Conservation (phyloP, 2,113 vertebrate species). For the Aspiorhynchus laticeps region DNA sequence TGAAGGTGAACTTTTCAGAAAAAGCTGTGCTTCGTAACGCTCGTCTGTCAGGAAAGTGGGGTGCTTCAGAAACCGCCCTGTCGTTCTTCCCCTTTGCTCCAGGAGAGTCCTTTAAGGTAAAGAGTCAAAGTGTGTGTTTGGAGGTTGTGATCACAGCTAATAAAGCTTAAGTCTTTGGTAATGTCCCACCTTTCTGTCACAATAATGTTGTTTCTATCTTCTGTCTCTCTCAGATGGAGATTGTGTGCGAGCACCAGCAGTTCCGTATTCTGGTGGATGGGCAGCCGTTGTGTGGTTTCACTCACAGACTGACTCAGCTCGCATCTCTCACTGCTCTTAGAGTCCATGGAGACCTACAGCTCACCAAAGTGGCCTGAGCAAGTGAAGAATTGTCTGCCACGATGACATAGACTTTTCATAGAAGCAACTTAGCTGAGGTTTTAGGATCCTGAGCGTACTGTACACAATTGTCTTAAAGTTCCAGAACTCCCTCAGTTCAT, state of each 20-base stretch:
- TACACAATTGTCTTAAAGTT: constrained; percentile 17
- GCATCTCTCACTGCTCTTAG: constrained; percentile 81
- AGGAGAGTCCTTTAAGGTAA: constrained; percentile 88
- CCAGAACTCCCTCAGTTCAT: not conserved
- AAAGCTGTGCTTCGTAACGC: constrained; percentile 84
- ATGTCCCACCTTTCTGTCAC: not conserved
- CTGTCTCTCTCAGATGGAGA: constrained; percentile 81
- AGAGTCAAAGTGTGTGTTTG: not conserved
- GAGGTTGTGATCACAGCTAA: not conserved
- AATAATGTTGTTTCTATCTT: constrained; percentile 13
- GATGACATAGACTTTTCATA: not conserved
- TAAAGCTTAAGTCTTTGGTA: not conserved
- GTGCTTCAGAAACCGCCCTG: constrained; percentile 81
- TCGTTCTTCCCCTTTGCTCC: constrained; percentile 87
- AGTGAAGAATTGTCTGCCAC: not conserved
- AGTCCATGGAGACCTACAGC: constrained; percentile 83
- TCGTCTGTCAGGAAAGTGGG: constrained; percentile 84
- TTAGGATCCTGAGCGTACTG: not conserved
- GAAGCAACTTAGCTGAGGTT: not conserved
- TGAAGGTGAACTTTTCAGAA: constrained; percentile 83
- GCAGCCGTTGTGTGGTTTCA: constrained; percentile 85
- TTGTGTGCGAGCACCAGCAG: constrained; percentile 91
- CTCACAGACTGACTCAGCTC: constrained; percentile 79
- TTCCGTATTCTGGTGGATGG: constrained; percentile 88
- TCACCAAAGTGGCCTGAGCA: constrained; percentile 88